Evolutionary conservation across 2,888 invertebrate species (phyloP).

Genomic region (Caenorhabditis afra): DNA sequence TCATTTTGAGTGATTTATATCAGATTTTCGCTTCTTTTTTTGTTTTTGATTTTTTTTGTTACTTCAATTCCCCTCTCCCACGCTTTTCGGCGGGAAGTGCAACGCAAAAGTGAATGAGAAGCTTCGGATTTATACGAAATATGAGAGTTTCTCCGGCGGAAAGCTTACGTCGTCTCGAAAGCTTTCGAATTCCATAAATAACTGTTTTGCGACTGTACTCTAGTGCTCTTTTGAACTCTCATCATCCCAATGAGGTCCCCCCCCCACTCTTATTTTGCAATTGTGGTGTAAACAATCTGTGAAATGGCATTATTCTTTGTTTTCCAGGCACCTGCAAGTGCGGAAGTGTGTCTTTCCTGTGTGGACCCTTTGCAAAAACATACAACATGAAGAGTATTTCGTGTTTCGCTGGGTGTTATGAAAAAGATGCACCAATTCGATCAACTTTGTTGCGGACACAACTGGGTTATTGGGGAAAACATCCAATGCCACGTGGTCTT

Average conservation of each 20-base stretch:
- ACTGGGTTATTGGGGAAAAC: slow-evolving; percentile 26
- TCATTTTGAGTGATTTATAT: too few relatives aligned
- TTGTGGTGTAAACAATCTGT: slow-evolving; percentile 6
- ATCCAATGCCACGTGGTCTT: not conserved
- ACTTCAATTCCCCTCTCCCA: not conserved
- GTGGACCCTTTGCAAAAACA: slow-evolving; percentile 33
- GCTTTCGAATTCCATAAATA: not conserved
- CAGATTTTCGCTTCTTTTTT: too few relatives aligned
- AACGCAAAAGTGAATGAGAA: not conserved
- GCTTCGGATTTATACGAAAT: slow-evolving; percentile 11
- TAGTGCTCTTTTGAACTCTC: too few relatives aligned
- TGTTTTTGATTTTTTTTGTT: not conserved
- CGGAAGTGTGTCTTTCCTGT: slow-evolving; percentile 52
- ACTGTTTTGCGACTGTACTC: too few relatives aligned
- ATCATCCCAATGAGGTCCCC: too few relatives aligned
- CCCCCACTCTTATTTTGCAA: too few relatives aligned
- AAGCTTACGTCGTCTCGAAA: not conserved
- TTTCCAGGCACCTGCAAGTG: slow-evolving; percentile 33
- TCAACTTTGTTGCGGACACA: slow-evolving; percentile 33
- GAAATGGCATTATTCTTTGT: not conserved
- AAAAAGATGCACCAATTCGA: slow-evolving; percentile 48
- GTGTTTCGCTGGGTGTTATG: slow-evolving; percentile 34
- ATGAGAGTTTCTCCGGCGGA: slow-evolving; percentile 1
- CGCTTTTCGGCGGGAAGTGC: not conserved
- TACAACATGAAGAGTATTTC: slow-evolving; percentile 26